Evolutionary conservation across 2,113 vertebrate genomes (phyloP), one percentile per base, ranked within the genome.

Genomic region (Anser cygnoides): DNA sequence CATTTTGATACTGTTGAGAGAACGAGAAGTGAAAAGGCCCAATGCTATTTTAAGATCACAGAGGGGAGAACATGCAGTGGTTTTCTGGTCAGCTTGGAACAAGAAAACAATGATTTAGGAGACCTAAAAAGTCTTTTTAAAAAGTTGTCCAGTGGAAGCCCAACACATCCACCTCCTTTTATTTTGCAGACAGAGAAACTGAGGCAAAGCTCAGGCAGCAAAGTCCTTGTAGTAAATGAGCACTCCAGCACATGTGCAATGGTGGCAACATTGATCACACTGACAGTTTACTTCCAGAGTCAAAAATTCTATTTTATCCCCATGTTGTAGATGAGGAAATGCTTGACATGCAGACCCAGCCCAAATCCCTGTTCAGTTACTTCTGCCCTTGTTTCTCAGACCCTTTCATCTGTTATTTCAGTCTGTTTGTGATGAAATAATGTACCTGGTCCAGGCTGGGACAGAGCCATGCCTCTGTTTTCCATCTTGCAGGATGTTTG

Each of bases 211-310:
- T 20, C 11, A 59, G 9, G 33, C 49, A 78, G 23, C 22, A 22
- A 65, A 76, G 46, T 7, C 11, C 59, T 63, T 78, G 35, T 4
- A 63, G 35, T 43, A 68, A 22, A 65, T 44, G 76, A 57, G 10
- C 21, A 19, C 4, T 39, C 16, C 10, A 0, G 0, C 35, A 43
- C 39, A 33, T 6, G 5, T 16, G 3, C 22, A 26, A 25, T 57
- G 35, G 13, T 74, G 23, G 28, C 21, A 89, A n/a, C 17, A 71
- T 31, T 4, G 6, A 18, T 20, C 46, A 22, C 13, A n/a, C 9
- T 22, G 2, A 52, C 84, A 70, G 4, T 39, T 23, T 79, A 0
- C 62, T 93, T 86, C 74, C 44, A 50, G 20, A 6, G 7, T 65
- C 6, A 83, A 90, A 73, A 72, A 50, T 33, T 43, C 17, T 73